phyloP scores from a whole-genome alignment of 2,888 invertebrate species.

The Sphecodes monilicornis region DNA sequence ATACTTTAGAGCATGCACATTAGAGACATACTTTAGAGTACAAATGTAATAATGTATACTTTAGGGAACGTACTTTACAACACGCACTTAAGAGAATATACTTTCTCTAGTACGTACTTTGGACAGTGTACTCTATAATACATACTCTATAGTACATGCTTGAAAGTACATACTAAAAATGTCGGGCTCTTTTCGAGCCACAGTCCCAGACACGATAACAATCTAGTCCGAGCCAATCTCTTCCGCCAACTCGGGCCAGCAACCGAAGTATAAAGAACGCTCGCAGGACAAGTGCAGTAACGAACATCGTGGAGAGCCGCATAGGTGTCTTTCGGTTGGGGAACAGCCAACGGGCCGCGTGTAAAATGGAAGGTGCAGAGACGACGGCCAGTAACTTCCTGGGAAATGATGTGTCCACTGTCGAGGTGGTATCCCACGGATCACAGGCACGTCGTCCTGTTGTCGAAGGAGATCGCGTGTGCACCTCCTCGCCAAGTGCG shows the following conservation, averaged over 20 bases:
- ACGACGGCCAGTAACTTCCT: conserved; percentile 75
- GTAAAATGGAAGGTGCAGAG: conserved; percentile 35
- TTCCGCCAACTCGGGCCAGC: neutral
- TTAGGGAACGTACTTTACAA: neutral
- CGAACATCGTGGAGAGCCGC: neutral
- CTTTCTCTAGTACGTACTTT: neutral
- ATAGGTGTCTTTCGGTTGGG: neutral
- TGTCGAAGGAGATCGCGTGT: conserved; percentile 63
- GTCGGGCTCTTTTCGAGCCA: neutral
- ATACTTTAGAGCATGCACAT: too few relatives aligned
- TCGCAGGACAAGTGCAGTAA: conserved; percentile 1
- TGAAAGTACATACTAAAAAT: neutral
- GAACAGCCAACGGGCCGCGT: conserved; percentile 2
- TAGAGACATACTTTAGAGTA: too few relatives aligned
- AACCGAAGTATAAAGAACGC: too few relatives aligned
- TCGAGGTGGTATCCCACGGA: conserved; percentile 62
- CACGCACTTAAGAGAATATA: neutral
- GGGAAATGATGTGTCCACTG: conserved; percentile 70
- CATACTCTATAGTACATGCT: neutral
- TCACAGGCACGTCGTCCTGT: conserved; percentile 58
- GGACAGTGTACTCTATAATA: neutral
- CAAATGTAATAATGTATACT: too few relatives aligned
- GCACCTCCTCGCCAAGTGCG: conserved; percentile 48
- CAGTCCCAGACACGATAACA: neutral
- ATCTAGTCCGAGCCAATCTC: neutral